phyloP scores from a whole-genome alignment of 2,113 vertebrate genomes.

The Prochilodus magdalenae region DNA sequence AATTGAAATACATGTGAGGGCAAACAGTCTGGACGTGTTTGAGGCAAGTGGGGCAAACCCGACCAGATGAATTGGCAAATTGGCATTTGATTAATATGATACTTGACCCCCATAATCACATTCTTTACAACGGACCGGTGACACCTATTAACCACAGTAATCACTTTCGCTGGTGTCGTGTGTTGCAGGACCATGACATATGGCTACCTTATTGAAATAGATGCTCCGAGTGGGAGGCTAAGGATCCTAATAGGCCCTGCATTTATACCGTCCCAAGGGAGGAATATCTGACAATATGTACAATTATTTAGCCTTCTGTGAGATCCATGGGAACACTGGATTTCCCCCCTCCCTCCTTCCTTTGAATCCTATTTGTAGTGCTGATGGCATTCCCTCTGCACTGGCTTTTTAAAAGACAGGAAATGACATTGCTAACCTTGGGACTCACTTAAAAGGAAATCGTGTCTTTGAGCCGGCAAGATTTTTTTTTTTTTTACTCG shows the following conservation, averaged over 20 bases:
- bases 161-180: slow-evolving; percentile 50
- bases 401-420: slow-evolving; percentile 73
- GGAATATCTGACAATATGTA: slow-evolving; percentile 56
- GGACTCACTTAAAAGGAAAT: slow-evolving; percentile 73
- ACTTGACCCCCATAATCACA: slow-evolving; percentile 58
- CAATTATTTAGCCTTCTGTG: slow-evolving; percentile 62
- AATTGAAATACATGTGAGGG: slow-evolving; percentile 56
- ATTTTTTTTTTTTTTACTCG: background rate
- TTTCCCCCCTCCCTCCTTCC: slow-evolving; percentile 65
- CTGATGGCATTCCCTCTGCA: slow-evolving; percentile 67
- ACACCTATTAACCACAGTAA: slow-evolving; percentile 60
- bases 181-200: slow-evolving; percentile 54
- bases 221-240: slow-evolving; percentile 59
- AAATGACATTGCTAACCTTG: slow-evolving; percentile 76
- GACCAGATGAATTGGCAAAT: slow-evolving; percentile 50
- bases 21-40: slow-evolving; percentile 22
- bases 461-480: slow-evolving; percentile 21
- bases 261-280: slow-evolving; percentile 60
- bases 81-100: slow-evolving; percentile 60
- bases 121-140: slow-evolving; percentile 53
- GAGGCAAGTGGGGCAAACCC: slow-evolving; percentile 38
- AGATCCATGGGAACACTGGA: slow-evolving; percentile 69
- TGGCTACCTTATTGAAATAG: slow-evolving; percentile 64
- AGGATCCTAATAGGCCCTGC: slow-evolving; percentile 60
- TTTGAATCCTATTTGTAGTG: slow-evolving; percentile 58